Evolutionary conservation across 2,797 vertebrate species (phyloP).

Genomic region (Gastrophryne carolinensis): DNA sequence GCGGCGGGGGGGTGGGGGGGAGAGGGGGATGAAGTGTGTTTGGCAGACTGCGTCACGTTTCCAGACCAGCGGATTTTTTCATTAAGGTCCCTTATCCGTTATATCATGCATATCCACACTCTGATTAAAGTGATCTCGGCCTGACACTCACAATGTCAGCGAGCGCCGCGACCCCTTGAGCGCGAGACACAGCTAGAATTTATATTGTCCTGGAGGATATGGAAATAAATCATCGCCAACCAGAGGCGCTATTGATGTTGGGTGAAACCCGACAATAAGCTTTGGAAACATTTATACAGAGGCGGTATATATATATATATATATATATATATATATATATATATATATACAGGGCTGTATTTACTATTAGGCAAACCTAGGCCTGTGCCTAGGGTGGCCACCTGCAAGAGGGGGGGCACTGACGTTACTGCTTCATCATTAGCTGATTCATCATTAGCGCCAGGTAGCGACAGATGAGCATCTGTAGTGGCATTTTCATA

Average conservation of each 20-base stretch:
- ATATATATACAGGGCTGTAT: too few species aligned
- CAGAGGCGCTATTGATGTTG: neutral
- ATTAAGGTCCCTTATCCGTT: constrained; percentile 99
- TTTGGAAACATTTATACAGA: neutral
- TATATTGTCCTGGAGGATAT: constrained; percentile 73
- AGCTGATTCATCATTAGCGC: too few species aligned
- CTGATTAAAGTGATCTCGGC: constrained; percentile 99
- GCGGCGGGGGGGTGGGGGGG: too few species aligned
- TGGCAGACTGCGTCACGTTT: constrained; percentile 97
- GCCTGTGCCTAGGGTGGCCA: too few species aligned
- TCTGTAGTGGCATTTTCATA: too few species aligned
- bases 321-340: too few species aligned
- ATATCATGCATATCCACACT: constrained; percentile 99
- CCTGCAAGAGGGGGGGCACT: too few species aligned
- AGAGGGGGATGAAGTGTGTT: constrained; percentile 87
- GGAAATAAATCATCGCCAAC: neutral
- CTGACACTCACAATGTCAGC: constrained; percentile 99
- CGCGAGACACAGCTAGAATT: constrained; percentile 86
- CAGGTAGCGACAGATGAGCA: too few species aligned
- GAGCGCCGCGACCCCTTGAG: constrained; percentile 81
- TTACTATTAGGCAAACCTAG: too few species aligned
- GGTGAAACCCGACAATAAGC: neutral
- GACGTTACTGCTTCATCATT: too few species aligned
- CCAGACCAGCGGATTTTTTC: constrained; percentile 99
- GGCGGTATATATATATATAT: neutral